phyloP scores from a whole-genome alignment of 1,140 invertebrate species.

The Tetragnatha versicolor region DNA sequence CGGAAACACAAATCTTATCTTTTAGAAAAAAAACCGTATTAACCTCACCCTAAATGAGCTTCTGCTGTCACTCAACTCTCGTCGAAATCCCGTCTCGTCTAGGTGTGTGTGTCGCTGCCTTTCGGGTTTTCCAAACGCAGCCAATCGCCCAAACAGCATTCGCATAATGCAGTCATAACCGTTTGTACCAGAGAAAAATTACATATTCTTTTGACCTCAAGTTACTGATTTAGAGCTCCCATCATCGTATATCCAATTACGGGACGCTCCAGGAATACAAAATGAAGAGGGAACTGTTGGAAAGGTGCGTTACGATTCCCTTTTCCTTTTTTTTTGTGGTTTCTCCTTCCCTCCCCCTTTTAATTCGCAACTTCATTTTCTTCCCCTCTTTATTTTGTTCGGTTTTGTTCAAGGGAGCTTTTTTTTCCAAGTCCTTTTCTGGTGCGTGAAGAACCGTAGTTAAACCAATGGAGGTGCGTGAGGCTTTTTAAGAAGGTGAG shows the following conservation, averaged over 20 bases:
- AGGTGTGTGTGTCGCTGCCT: no score
- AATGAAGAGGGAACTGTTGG: conserved; percentile 1
- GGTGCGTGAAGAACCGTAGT: conserved; percentile 45
- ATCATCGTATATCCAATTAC: conserved; percentile 17
- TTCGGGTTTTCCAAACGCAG: no score
- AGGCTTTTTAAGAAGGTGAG: conserved; percentile 47
- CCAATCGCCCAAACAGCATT: no score
- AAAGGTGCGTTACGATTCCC: no score
- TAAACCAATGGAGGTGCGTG: conserved; percentile 27
- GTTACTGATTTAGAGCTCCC: background rate
- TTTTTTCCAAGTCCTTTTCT: no score
- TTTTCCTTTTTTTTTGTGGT: background rate
- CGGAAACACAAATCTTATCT: no score
- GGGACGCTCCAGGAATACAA: conserved; percentile 13
- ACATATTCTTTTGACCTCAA: conserved; percentile 16
- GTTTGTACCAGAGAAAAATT: background rate
- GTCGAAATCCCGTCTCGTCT: no score
- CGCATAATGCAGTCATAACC: background rate
- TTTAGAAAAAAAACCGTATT: no score
- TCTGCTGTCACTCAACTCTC: no score
- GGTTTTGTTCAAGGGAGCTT: background rate
- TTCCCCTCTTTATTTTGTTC: conserved; percentile 2
- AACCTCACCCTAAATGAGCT: no score
- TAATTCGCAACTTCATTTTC: conserved; percentile 37
- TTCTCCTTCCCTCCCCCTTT: conserved; percentile 6